Evolutionary conservation across 1,140 invertebrate genomes (phyloP).

Genomic region (Geopemphigus sp.): DNA sequence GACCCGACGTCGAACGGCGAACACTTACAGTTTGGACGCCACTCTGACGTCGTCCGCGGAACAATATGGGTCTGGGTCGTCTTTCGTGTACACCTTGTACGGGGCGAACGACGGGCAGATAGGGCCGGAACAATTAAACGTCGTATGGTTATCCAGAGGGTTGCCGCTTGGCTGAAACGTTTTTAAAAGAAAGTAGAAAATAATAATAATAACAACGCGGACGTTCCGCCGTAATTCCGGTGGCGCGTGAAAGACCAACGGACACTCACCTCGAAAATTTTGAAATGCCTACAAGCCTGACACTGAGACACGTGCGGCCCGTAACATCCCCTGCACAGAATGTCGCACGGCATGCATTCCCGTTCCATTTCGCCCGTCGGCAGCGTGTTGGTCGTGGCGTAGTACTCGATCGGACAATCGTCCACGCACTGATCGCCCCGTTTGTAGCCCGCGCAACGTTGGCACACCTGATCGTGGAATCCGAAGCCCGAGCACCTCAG

Average conservation of each 20-base stretch:
- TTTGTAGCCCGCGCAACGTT: conserved; percentile 80
- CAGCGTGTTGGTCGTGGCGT: conserved; percentile 69
- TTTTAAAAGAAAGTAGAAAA: no score
- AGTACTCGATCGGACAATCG: conserved; percentile 82
- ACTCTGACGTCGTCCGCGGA: conserved; percentile 59
- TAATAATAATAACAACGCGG: background rate
- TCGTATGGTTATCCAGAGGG: conserved; percentile 61
- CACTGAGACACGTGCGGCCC: conserved; percentile 79
- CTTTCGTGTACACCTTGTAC: conserved; percentile 73
- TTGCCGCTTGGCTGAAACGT: conserved; percentile 58
- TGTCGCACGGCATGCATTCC: conserved; percentile 74
- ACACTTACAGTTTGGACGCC: conserved; percentile 33
- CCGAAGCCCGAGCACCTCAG: conserved; percentile 85
- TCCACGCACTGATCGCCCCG: conserved; percentile 87
- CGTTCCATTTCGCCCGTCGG: conserved; percentile 17
- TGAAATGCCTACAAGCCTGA: conserved; percentile 78
- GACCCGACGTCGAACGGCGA: background rate
- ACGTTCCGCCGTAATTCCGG: no score
- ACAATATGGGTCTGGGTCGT: conserved; percentile 71
- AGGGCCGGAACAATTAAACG: conserved; percentile 80
- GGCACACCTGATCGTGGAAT: conserved; percentile 79
- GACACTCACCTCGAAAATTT: conserved; percentile 67
- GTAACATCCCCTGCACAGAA: conserved; percentile 79
- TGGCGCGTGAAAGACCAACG: no score
- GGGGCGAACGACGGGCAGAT: conserved; percentile 75